A percentile compares a stretch with the other conserved stretches of the same genome.
These are phyloP conservation scores for Neocrepidodera transversa DNA, from an alignment of 2,888 invertebrate species.

Conservation along the genomic window DNA sequence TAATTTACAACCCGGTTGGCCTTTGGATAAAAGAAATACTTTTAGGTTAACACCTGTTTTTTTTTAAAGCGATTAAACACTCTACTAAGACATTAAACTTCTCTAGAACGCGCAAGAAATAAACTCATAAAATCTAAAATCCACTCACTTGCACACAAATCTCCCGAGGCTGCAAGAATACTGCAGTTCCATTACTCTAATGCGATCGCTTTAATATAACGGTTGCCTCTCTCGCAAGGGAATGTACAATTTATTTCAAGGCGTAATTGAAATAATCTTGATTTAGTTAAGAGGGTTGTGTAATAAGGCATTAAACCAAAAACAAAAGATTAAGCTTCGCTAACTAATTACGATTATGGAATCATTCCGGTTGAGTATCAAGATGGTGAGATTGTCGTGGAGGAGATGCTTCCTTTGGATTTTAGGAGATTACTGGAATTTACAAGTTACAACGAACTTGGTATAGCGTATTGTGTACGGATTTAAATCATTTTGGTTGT, in stretches of 20 bases:
- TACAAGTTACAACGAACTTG: background rate
- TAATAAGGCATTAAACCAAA: constrained; percentile 8
- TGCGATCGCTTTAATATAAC: background rate
- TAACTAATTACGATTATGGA: constrained; percentile 5
- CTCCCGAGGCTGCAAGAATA: background rate
- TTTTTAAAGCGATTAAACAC: too few relatives aligned
- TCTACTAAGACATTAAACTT: background rate
- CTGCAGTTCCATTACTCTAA: constrained; percentile 1
- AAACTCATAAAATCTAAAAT: background rate
- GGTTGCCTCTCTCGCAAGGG: background rate
- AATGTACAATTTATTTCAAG: background rate
- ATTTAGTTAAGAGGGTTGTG: background rate
- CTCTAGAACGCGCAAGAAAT: background rate
- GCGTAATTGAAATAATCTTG: constrained; percentile 1
- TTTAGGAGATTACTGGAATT: background rate
- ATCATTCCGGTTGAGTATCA: background rate
- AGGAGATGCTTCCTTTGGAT: background rate
- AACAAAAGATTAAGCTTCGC: constrained; percentile 16
- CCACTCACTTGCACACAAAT: background rate
- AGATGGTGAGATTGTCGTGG: background rate
- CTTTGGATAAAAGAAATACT: too few relatives aligned
- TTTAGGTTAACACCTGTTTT: too few relatives aligned
- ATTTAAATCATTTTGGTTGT: too few relatives aligned
- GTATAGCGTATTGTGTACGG: too few relatives aligned
- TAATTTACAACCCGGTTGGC: too few relatives aligned